phyloP scores from a whole-genome alignment of 2,797 vertebrate genomes.

The Corythornis leucogaster region DNA sequence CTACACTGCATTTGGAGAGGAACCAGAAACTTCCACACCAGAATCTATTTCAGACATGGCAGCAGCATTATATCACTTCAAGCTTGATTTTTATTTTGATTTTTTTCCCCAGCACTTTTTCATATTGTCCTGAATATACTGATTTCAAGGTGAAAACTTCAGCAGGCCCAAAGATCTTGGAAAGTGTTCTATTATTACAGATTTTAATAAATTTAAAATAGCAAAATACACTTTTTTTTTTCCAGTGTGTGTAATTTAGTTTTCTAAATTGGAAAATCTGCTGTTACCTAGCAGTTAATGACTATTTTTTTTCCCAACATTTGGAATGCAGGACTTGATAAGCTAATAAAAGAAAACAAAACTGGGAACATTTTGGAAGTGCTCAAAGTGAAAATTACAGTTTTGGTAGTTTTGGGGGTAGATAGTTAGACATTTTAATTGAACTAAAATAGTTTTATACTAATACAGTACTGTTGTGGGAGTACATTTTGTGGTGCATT shows the following conservation, averaged over 20 bases:
- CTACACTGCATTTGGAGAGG: not conserved
- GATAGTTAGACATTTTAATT: slow-evolving; percentile 83
- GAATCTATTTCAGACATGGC: not conserved
- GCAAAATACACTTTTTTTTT: slow-evolving; percentile 44
- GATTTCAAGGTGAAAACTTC: not conserved
- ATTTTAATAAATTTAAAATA: slow-evolving; percentile 66
- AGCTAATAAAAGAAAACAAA: slow-evolving; percentile 77
- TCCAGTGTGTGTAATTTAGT: slow-evolving; percentile 19
- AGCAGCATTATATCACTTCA: not conserved
- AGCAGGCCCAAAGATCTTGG: slow-evolving; percentile 9
- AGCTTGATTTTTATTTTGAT: not conserved
- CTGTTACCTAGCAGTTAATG: slow-evolving; percentile 78
- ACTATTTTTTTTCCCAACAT: slow-evolving; percentile 78
- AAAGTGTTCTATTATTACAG: slow-evolving; percentile 49
- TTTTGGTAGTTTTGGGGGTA: slow-evolving; percentile 76
- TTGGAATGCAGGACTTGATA: slow-evolving; percentile 74
- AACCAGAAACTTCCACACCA: not conserved
- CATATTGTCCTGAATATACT: not conserved
- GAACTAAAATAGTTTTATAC: slow-evolving; percentile 78
- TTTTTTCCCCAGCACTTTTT: not conserved
- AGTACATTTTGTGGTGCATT: slow-evolving; percentile 74
- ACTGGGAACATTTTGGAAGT: slow-evolving; percentile 65
- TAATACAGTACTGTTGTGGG: slow-evolving; percentile 76
- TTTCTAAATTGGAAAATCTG: slow-evolving; percentile 80
- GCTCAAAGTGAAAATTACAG: slow-evolving; percentile 76